A percentile compares a stretch with the other conserved stretches of the same genome.
Conservation (phyloP, 1,140 invertebrate genomes). For the Diplogasteroides magnus region DNA sequence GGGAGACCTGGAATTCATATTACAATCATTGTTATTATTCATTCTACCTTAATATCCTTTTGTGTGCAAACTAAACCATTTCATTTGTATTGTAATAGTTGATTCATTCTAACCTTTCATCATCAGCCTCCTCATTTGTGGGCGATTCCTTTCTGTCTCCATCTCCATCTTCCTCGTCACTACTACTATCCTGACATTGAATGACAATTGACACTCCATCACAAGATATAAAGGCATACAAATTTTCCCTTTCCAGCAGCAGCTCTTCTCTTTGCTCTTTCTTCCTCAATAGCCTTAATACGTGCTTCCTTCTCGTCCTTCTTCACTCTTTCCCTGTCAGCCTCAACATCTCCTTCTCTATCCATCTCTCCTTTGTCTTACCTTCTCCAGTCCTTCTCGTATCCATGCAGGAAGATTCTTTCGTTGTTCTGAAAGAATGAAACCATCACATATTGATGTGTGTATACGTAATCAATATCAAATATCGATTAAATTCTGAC, state of each 20-base stretch:
- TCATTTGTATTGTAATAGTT: not conserved
- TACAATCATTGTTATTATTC: not conserved
- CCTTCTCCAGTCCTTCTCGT: conserved; percentile 20
- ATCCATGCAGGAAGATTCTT: conserved; percentile 29
- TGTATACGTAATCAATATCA: too few species aligned
- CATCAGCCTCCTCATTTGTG: not conserved
- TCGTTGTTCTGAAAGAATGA: conserved; percentile 5
- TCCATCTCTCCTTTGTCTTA: conserved; percentile 18
- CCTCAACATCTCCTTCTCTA: conserved; percentile 23
- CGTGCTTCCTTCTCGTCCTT: conserved; percentile 23
- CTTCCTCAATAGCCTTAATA: conserved; percentile 19
- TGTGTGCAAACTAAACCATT: not conserved
- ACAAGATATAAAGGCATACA: conserved; percentile 3
- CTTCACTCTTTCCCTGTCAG: conserved; percentile 19
- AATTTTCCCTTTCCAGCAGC: conserved; percentile 22
- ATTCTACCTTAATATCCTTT: not conserved
- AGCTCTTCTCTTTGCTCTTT: conserved; percentile 12
- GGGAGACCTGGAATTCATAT: conserved; percentile 2
- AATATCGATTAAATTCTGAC: too few species aligned
- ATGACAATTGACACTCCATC: not conserved
- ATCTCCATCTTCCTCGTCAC: conserved; percentile 11
- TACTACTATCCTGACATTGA: conserved; percentile 13
- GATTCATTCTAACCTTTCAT: not conserved
- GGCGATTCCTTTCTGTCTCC: not conserved
- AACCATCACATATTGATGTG: not conserved